Percentiles rank a stretch among this genome's conserved stretches.
Conservation (phyloP, 2,113 vertebrate genomes). For the Anarrhichthys ocellatus region DNA sequence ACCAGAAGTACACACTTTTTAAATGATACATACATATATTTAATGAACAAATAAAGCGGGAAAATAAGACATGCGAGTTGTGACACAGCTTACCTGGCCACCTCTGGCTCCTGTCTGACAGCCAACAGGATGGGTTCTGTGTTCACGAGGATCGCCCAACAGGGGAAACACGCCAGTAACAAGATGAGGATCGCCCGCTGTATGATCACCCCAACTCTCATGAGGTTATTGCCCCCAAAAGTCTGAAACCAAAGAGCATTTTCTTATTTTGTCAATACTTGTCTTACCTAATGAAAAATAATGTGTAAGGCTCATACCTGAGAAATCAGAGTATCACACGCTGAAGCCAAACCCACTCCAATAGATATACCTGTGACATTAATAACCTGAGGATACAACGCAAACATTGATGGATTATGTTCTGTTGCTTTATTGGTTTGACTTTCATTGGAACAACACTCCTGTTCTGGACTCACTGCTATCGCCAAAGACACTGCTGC, state of each 20-base stretch:
- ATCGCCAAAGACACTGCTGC: constrained; percentile 89
- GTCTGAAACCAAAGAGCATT: constrained; percentile 77
- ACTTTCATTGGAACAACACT: background rate
- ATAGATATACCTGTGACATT: constrained; percentile 90
- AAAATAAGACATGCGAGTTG: background rate
- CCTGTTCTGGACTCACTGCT: constrained; percentile 80
- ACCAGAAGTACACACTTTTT: background rate
- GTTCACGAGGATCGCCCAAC: constrained; percentile 95
- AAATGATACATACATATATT: background rate
- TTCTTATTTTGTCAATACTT: background rate
- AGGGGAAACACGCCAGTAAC: constrained; percentile 91
- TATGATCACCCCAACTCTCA: constrained; percentile 89
- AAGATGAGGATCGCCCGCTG: constrained; percentile 88
- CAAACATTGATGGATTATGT: background rate
- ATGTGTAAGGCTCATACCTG: constrained; percentile 83
- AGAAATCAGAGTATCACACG: constrained; percentile 93
- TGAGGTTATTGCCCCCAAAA: constrained; percentile 87
- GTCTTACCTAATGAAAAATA: background rate
- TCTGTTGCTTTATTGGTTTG: background rate
- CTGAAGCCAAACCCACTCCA: constrained; percentile 88
- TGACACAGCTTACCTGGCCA: constrained; percentile 85
- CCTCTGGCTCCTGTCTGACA: constrained; percentile 85
- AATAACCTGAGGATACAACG: constrained; percentile 83
- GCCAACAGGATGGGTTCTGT: constrained; percentile 88
- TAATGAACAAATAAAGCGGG: background rate